phyloP scores from a whole-genome alignment of 2,113 vertebrate species.

The Takifugu flavidus region DNA sequence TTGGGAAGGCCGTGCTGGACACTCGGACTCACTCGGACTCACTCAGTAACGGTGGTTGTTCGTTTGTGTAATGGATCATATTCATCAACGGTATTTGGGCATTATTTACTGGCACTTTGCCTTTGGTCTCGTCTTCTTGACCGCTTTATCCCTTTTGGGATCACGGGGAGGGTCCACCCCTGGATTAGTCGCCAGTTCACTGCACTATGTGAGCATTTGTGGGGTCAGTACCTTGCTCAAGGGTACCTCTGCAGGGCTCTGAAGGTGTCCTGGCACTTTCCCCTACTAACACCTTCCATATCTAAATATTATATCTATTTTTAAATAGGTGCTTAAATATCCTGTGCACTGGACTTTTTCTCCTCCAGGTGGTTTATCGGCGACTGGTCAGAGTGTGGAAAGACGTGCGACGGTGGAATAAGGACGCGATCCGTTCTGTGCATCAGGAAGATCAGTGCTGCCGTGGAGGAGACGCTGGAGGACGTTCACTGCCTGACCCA shows the following conservation, averaged over 20 bases:
- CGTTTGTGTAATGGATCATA: not conserved
- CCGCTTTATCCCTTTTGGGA: too few species aligned
- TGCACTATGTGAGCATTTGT: too few species aligned
- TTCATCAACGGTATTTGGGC: not conserved
- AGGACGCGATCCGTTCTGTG: conserved; percentile 89
- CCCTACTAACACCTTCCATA: too few species aligned
- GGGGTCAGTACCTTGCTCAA: too few species aligned
- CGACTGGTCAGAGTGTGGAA: conserved; percentile 94
- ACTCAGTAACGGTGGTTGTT: not conserved
- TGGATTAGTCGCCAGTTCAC: too few species aligned
- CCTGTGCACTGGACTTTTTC: not conserved
- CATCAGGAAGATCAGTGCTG: conserved; percentile 86
- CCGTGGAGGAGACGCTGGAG: conserved; percentile 92
- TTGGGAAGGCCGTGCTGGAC: not conserved
- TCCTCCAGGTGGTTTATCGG: conserved; percentile 91
- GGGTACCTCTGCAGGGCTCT: too few species aligned
- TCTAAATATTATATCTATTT: too few species aligned
- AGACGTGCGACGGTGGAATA: conserved; percentile 90
- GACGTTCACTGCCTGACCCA: conserved; percentile 89
- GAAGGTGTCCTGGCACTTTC: too few species aligned
- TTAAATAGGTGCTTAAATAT: not conserved
- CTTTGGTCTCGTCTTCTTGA: too few species aligned
- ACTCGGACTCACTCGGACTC: not conserved
- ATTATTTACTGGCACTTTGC: too few species aligned
- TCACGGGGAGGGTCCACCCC: too few species aligned